Evolutionary conservation across 2,113 vertebrate species (phyloP), one percentile per base, ranked within the genome.

Genomic region (Taurulus bubalis): DNA sequence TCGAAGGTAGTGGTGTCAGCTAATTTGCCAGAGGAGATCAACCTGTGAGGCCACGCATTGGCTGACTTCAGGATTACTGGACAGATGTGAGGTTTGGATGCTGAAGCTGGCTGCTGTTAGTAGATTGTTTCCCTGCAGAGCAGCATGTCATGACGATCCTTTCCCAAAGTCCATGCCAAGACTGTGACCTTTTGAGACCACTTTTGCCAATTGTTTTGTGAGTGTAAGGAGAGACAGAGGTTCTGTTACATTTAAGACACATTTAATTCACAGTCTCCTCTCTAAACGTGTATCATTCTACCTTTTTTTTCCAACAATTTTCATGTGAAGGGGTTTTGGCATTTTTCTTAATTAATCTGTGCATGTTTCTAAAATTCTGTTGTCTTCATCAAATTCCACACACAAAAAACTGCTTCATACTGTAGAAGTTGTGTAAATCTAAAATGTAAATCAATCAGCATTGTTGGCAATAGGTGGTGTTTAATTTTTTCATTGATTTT

Each of bases 11-110:
- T 0, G 20, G 82, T 83, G 72, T 92, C 84, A 84, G 84, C 80
- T 76, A 38, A 80, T 87, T 81, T 87, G 76, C 80, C 59, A 26
- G 77, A 84, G 72, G 75, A 75, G 60, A 82, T 84, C 71, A 82
- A 71, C 53, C 20, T 38, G 8, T 79, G 79, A 87, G 53, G 72
- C 78, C 74, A 66, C 3, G 2, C 47, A 56, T 56, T 56, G 72
- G 62, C 34, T 72, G 82, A 75, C 83, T 55, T 84, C 20, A 75
- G 59, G 69, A 81, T 77, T 68, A 64, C 63, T n/a, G 71, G 12
- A 26, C 32, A 30, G 72, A 26, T 28, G 69, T 30, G 36, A 78
- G 58, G 16, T 72, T 60, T 36, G 55, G 59, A 59, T 56, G 60
- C 62, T 49, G 69, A 58, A 45, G n/a, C n/a, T n/a, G n/a, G 58